Evolutionary conservation across 2,797 vertebrate genomes (phyloP).

Genomic region (Nasua narica): DNA sequence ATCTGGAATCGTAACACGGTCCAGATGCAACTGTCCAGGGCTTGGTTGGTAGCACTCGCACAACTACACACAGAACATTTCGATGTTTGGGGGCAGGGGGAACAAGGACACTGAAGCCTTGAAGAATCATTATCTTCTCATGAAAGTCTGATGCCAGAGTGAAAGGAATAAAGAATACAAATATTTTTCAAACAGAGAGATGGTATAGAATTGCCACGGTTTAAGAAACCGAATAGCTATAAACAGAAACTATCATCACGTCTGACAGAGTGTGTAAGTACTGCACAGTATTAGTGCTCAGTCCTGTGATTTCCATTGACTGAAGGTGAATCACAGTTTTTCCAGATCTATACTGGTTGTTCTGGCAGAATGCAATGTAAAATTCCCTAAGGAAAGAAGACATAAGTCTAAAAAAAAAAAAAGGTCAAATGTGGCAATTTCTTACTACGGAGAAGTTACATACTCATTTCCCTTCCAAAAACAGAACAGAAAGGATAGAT

Average conservation of each 20-base stretch:
- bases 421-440: neutral
- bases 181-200: neutral
- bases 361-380: neutral
- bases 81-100: neutral
- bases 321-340: neutral
- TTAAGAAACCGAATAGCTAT: neutral
- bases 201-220: neutral
- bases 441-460: neutral
- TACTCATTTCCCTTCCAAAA: constrained; percentile 19
- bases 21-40: neutral
- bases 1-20: neutral
- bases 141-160: neutral
- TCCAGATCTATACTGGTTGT: neutral
- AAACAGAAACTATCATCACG: neutral
- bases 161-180: neutral
- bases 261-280: neutral
- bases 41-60: rapidly evolving
- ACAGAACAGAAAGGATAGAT: neutral
- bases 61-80: neutral
- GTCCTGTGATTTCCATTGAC: neutral
- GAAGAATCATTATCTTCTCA: neutral
- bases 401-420: neutral
- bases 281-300: neutral
- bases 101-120: neutral
- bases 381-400: neutral